Conservation (phyloP, 2,888 invertebrate genomes). For the Bimastos eiseni region DNA sequence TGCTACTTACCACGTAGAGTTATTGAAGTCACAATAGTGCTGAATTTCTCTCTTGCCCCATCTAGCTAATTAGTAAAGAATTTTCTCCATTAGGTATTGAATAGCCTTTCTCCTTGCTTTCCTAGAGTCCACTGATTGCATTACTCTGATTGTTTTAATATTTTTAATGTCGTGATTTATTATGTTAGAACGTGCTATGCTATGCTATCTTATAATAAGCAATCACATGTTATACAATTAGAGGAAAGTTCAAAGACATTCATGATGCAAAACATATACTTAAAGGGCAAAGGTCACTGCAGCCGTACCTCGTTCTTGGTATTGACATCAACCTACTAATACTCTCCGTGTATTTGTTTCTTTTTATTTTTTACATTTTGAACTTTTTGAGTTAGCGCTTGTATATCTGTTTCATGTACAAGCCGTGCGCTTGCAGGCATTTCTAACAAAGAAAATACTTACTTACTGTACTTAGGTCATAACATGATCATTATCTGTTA, state of each 20-base stretch:
- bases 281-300: not conserved
- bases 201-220: not conserved
- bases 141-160: not conserved
- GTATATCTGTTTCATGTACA: too few species aligned
- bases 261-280: too few species aligned
- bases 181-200: not conserved
- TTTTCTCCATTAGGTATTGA: not conserved
- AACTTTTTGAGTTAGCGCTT: too few species aligned
- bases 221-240: too few species aligned
- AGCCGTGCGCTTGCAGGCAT: too few species aligned
- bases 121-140: not conserved
- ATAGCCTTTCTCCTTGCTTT: not conserved
- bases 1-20: not conserved
- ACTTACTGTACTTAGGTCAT: too few species aligned
- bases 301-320: slow-evolving; percentile 94
- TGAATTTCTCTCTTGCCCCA: not conserved
- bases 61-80: not conserved
- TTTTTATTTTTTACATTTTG: too few species aligned
- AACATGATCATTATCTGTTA: not conserved
- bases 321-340: slow-evolving; percentile 99
- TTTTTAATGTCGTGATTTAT: not conserved
- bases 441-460: too few species aligned
- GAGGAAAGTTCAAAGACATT: too few species aligned
- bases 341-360: too few species aligned
- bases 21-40: not conserved